A percentile compares a stretch with the other conserved stretches of the same genome.
phyloP scores from a whole-genome alignment of 2,113 vertebrate species.

The Saguinus imperator region DNA sequence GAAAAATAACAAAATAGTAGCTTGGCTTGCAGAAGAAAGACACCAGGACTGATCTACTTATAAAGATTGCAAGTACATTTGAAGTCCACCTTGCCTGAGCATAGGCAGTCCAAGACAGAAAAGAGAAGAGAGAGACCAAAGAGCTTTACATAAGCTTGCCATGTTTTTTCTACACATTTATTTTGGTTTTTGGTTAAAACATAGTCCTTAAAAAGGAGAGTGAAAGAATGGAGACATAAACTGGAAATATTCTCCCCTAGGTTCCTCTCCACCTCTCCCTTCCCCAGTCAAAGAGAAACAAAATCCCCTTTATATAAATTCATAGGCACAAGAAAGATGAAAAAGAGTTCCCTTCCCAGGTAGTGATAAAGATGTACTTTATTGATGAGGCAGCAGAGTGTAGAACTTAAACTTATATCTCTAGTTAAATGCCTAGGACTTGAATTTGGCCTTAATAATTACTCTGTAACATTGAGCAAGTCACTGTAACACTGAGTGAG shows the following conservation, averaged over 20 bases:
- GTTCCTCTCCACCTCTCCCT: neutral
- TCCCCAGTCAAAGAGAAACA: neutral
- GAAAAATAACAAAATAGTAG: neutral
- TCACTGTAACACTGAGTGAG: neutral
- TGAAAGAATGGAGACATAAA: neutral
- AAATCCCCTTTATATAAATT: neutral
- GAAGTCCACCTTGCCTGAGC: neutral
- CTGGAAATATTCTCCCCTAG: neutral
- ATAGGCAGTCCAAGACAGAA: neutral
- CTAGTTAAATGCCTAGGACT: neutral
- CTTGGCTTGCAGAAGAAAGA: neutral
- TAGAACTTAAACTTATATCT: neutral
- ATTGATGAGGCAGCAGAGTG: neutral
- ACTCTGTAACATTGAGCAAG: neutral
- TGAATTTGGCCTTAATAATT: slow-evolving; percentile 5
- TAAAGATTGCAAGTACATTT: neutral
- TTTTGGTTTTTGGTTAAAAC: neutral
- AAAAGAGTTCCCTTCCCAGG: neutral
- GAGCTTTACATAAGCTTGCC: neutral
- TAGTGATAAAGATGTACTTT: neutral
- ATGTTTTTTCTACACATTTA: slow-evolving; percentile 2
- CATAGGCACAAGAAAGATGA: neutral
- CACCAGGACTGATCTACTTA: neutral
- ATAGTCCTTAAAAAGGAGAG: neutral
- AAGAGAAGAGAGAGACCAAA: neutral